Evolutionary conservation across 2,113 vertebrate species (phyloP), one percentile per base, ranked within the genome.

Genomic region (Struthio camelus): DNA sequence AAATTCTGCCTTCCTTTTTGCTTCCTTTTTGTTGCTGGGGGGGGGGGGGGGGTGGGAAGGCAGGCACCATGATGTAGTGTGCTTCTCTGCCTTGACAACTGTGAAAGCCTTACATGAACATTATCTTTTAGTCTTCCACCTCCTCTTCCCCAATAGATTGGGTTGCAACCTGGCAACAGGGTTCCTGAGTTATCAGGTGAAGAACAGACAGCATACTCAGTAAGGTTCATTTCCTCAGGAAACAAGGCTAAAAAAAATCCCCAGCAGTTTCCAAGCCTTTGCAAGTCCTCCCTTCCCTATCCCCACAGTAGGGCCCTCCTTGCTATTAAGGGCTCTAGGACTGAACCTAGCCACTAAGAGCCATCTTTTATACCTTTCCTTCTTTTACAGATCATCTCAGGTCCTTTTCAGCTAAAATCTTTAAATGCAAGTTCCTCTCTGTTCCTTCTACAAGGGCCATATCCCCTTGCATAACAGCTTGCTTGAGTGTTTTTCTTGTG

Each of bases 41-140:
- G n/a, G n/a, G n/a, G n/a, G 17, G 16, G 9, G 6, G 9, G 4
- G 54, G 54, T 15, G 14, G 54, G 8, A 19, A 32, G 42, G 73
- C 71, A 53, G 20, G 38, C 19, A 9, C n/a, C 1, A 0, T 40
- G 24, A 73, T 28, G 13, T 23, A 6, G 18, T 1, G 0, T 20
- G 48, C 77, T 25, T 22, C 50, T 64, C 25, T 42, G 36, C 67
- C 53, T 73, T 17, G 32, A 48, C 76, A 44, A 18, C 27, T 56
- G 56, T 23, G 28, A 25, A 65, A 7, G 36, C n/a, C 15, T 6
- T 0, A 7, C 64, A 56, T 53, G 38, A 66, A 24, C 36, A 27
- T 8, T 23, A 30, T 19, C 50, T 10, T 32, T 34, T 23, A 67
- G 50, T 24, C 30, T 20, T 50, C n/a, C 56, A 78, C 34, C 36